Percentiles rank a stretch among this genome's conserved stretches.
Evolutionary conservation across 2,113 vertebrate species (phyloP).

Genomic region (Abramis brama): DNA sequence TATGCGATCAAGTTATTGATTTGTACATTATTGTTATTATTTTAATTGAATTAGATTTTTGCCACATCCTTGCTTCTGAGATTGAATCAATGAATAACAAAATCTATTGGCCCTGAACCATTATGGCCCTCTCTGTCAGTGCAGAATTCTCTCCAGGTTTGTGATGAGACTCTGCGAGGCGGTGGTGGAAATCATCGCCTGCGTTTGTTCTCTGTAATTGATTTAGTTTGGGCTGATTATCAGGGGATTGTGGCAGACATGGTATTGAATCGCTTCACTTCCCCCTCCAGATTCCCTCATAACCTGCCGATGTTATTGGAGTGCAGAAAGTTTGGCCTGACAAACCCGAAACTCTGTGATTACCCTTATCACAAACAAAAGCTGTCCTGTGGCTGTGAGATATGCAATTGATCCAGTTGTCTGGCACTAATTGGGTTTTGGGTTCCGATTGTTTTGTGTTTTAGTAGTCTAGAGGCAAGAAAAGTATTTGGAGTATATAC

Average conservation of each 20-base stretch:
- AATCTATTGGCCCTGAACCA: slow-evolving; percentile 10
- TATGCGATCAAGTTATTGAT: not conserved
- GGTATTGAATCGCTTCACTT: slow-evolving; percentile 62
- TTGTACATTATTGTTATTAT: not conserved
- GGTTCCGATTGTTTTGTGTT: slow-evolving; percentile 50
- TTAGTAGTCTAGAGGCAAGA: slow-evolving; percentile 16
- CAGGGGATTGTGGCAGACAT: slow-evolving; percentile 63
- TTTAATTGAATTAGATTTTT: slow-evolving; percentile 27
- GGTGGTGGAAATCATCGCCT: slow-evolving; percentile 50
- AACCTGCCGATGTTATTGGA: slow-evolving; percentile 68
- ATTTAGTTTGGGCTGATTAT: slow-evolving; percentile 70
- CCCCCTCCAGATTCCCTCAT: slow-evolving; percentile 66
- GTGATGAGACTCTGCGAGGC: slow-evolving; percentile 23
- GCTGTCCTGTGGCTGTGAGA: slow-evolving; percentile 57
- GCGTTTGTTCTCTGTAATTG: slow-evolving; percentile 70
- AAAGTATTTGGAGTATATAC: not conserved
- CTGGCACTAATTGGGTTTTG: slow-evolving; percentile 63
- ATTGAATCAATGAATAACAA: slow-evolving; percentile 17
- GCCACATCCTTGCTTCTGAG: not conserved
- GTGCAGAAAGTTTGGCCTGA: slow-evolving; percentile 52
- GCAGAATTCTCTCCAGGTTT: slow-evolving; percentile 20
- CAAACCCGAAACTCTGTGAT: slow-evolving; percentile 55
- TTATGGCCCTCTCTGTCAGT: not conserved
- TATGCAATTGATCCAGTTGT: slow-evolving; percentile 55
- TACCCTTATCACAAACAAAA: slow-evolving; percentile 64